Evolutionary conservation across 2,797 vertebrate species (phyloP).

Genomic region (Botia kubotai): DNA sequence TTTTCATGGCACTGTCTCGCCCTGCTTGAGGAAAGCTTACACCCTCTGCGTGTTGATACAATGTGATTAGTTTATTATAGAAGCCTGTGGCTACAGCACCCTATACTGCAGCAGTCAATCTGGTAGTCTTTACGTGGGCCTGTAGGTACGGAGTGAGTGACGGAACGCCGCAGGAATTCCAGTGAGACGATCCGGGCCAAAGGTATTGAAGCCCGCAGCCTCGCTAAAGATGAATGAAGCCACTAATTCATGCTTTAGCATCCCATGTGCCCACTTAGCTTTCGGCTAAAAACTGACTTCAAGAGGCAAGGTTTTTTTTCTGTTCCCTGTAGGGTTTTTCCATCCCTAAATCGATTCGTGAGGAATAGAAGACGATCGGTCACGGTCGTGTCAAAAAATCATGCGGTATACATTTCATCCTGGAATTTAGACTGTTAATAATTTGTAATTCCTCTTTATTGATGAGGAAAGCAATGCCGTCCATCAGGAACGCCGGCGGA

Average conservation of each 20-base stretch:
- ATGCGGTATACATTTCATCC: slow-evolving; percentile 13
- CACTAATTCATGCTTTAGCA: slow-evolving; percentile 48
- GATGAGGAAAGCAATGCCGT: slow-evolving; percentile 25
- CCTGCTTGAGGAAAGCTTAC: slow-evolving; percentile 74
- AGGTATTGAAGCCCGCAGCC: slow-evolving; percentile 39
- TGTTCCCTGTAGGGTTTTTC: slow-evolving; percentile 32
- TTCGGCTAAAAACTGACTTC: slow-evolving; percentile 38
- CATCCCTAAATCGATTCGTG: slow-evolving; percentile 21
- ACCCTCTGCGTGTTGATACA: slow-evolving; percentile 76
- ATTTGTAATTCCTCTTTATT: slow-evolving; percentile 20
- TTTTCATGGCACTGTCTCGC: slow-evolving; percentile 68
- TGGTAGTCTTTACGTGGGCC: slow-evolving; percentile 40
- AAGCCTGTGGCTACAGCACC: slow-evolving; percentile 65
- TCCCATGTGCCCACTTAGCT: slow-evolving; percentile 39
- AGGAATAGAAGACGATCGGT: slow-evolving; percentile 15
- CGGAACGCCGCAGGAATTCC: slow-evolving; percentile 61
- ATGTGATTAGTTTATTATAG: slow-evolving; percentile 83
- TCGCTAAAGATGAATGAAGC: slow-evolving; percentile 48
- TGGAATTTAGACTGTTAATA: slow-evolving; percentile 35
- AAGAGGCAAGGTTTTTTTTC: slow-evolving; percentile 21
- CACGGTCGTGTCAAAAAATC: slow-evolving; percentile 13
- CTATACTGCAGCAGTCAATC: slow-evolving; percentile 65
- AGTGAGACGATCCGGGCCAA: slow-evolving; percentile 10
- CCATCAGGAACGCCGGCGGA: background rate
- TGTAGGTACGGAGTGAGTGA: slow-evolving; percentile 60